Conservation (phyloP, 1,140 invertebrate genomes). For the Asbolus verrucosus region DNA sequence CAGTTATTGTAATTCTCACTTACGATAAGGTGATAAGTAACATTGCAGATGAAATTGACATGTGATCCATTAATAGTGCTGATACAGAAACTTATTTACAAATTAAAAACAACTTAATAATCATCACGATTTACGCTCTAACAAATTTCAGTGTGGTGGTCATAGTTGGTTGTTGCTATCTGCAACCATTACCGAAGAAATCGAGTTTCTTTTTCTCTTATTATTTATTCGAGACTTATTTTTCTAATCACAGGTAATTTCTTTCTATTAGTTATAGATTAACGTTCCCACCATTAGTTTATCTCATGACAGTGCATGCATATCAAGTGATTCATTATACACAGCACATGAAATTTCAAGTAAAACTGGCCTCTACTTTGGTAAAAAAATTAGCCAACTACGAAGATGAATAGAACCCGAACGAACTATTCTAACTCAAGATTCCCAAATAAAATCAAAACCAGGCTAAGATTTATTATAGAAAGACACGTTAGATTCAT, state of each 20-base stretch:
- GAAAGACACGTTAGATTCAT: too few relatives aligned
- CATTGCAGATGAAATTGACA: neutral
- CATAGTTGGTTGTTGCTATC: neutral
- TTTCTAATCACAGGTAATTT: neutral
- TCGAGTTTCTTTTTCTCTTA: neutral
- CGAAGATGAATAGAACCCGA: too few relatives aligned
- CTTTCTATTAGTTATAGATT: neutral
- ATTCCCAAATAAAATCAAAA: too few relatives aligned
- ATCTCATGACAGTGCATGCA: neutral
- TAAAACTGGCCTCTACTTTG: too few relatives aligned
- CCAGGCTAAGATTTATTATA: too few relatives aligned
- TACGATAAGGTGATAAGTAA: neutral
- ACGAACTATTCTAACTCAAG: too few relatives aligned
- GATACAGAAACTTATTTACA: neutral
- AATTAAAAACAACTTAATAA: neutral
- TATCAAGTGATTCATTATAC: conserved; percentile 1
- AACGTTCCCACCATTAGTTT: neutral
- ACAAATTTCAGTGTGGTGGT: neutral
- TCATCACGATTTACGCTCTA: neutral
- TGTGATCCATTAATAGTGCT: conserved; percentile 2
- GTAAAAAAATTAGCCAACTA: too few relatives aligned
- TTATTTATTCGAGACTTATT: neutral
- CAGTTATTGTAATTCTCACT: too few relatives aligned
- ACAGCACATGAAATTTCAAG: neutral
- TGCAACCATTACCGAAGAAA: neutral